Evolutionary conservation across 1,140 invertebrate species (phyloP).

Genomic region (Heliconius hermathena): DNA sequence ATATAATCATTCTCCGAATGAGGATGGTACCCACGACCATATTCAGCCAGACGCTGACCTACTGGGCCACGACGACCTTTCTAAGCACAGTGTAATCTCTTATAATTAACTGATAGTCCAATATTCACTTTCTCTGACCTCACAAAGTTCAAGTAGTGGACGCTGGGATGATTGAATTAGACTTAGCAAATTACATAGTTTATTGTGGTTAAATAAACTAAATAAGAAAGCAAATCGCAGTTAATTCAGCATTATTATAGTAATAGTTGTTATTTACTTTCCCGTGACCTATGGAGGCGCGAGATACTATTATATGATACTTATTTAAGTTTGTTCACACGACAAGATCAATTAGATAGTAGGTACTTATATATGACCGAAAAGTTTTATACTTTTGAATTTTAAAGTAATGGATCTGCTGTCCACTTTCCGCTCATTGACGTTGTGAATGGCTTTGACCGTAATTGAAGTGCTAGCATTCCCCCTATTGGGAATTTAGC

Average conservation of each 20-base stretch:
- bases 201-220: slow-evolving; percentile 10
- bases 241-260: slow-evolving; percentile 14
- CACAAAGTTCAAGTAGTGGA: not conserved
- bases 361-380: not conserved
- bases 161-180: not conserved
- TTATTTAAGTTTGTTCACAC: slow-evolving; percentile 24
- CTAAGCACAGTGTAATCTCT: not conserved
- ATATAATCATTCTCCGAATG: not conserved
- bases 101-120: not conserved
- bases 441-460: no score
- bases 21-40: not conserved
- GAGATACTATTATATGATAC: not conserved
- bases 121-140: not conserved
- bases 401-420: no score
- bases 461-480: no score
- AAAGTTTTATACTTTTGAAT: no score
- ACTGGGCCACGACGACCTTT: no score
- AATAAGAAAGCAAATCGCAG: slow-evolving; percentile 27
- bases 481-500: no score
- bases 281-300: slow-evolving; percentile 35
- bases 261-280: slow-evolving; percentile 35
- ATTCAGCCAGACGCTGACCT: no score
- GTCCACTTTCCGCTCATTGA: no score
- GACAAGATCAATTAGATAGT: not conserved
- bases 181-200: not conserved